These are phyloP conservation scores for Aramus guarauna DNA, from an alignment of 2,113 vertebrate species.

Conservation along the genomic window DNA sequence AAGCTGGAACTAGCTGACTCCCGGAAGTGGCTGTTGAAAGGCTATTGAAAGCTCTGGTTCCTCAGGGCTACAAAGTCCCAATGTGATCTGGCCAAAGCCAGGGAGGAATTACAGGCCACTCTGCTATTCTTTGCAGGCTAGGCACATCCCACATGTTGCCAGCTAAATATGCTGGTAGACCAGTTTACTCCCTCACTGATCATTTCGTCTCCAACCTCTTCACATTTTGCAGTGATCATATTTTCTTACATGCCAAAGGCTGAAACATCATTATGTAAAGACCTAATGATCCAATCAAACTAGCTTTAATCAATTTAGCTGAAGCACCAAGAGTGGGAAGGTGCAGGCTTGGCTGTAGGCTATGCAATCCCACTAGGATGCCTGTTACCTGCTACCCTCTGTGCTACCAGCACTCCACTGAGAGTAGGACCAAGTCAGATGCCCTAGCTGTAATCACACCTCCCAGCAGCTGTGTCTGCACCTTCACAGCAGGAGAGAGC, in stretches of 20 bases:
- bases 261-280: background rate
- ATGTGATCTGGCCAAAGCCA: background rate
- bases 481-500: background rate
- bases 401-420: rapidly evolving
- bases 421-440: background rate
- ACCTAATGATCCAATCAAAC: background rate
- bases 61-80: rapidly evolving
- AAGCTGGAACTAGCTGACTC: background rate
- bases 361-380: background rate
- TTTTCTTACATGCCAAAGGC: background rate
- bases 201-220: background rate
- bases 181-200: background rate
- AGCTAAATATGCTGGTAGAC: background rate
- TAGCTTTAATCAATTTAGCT: background rate
- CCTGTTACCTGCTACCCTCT: background rate
- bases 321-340: background rate
- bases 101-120: background rate
- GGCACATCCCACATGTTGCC: rapidly evolving
- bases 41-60: background rate
- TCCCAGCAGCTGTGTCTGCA: background rate
- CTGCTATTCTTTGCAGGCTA: background rate
- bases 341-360: background rate
- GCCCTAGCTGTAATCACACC: background rate
- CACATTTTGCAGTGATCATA: background rate
- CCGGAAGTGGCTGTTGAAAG: background rate